Evolutionary conservation across 1,140 invertebrate species (phyloP), one percentile per base, ranked within the genome.

Genomic region (Diplogasteroides magnus): DNA sequence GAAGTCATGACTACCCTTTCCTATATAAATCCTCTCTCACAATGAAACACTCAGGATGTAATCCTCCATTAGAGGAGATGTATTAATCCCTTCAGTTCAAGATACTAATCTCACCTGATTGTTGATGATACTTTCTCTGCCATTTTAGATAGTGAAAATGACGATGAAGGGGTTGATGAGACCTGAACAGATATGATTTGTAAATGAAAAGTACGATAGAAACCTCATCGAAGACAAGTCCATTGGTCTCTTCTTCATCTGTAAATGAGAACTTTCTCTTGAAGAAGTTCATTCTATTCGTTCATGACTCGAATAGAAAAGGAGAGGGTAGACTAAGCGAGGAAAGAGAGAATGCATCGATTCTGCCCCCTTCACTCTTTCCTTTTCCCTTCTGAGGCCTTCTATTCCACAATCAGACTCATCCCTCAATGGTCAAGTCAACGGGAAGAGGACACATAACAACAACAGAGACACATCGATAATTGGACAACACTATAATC

Each of bases 241-340:
- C 31, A 11, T 14, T 32, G 23, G 55, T 60, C 48, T 63, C 69
- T 31, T 72, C 70, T 29, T 72, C 70, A 2, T 72, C 70, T 27
- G 59, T 58, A 56, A 72, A 72, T 1, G 70, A 72, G 60, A 72
- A 72, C 57, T 72, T 72, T 28, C 70, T 25, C 65, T 72, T 72
- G 65, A 72, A 72, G 37, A 72, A 72, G 55, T 72, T 72, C 70
- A 72, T 72, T 48, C 31, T 56, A 14, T 48, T 28, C 15, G 13
- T 55, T 63, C 58, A n/a, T n/a, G n/a, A n/a, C n/a, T n/a, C n/a
- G n/a, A n/a, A n/a, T n/a, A n/a, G n/a, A n/a, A n/a, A n/a, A n/a
- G n/a, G n/a, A n/a, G n/a, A n/a, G n/a, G n/a, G n/a, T n/a, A n/a
- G n/a, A n/a, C n/a, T n/a, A n/a, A n/a, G n/a, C n/a, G 37, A 48